phyloP scores from a whole-genome alignment of 2,797 vertebrate species.

The Sebastes vulpes region DNA sequence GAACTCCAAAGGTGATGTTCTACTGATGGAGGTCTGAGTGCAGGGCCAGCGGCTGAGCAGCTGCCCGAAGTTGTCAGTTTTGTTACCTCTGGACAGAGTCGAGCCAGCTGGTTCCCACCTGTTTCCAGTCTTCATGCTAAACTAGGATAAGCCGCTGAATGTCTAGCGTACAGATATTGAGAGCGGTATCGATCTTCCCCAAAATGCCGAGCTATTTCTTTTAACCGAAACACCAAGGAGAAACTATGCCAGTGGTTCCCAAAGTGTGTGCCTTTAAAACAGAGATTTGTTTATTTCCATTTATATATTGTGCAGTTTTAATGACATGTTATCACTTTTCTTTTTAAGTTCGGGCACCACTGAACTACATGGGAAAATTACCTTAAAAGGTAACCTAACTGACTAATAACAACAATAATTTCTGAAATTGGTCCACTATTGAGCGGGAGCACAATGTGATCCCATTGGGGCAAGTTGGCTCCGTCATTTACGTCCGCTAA shows the following conservation, averaged over 20 bases:
- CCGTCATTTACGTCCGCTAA: not conserved
- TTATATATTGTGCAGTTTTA: not conserved
- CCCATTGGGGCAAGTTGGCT: not conserved
- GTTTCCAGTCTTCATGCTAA: not conserved
- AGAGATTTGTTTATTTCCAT: not conserved
- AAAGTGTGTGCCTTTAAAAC: not conserved
- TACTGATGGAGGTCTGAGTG: constrained; percentile 34
- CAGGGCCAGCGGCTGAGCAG: constrained; percentile 23
- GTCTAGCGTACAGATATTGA: not conserved
- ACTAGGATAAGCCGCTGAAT: not conserved
- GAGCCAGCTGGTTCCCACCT: no score
- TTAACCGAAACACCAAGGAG: not conserved
- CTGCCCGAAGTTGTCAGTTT: not conserved
- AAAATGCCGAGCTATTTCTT: not conserved
- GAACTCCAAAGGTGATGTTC: constrained; percentile 35
- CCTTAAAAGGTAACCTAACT: not conserved
- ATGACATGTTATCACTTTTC: not conserved
- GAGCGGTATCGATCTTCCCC: not conserved
- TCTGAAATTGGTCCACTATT: not conserved
- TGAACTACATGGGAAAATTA: not conserved
- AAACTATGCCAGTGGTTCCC: not conserved
- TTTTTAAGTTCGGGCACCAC: not conserved
- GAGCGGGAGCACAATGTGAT: not conserved
- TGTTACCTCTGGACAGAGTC: not conserved
- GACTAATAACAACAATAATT: no score